These are phyloP conservation scores for Poicephalus meyeri DNA, from an alignment of 2,113 vertebrate genomes.

Conservation along the genomic window DNA sequence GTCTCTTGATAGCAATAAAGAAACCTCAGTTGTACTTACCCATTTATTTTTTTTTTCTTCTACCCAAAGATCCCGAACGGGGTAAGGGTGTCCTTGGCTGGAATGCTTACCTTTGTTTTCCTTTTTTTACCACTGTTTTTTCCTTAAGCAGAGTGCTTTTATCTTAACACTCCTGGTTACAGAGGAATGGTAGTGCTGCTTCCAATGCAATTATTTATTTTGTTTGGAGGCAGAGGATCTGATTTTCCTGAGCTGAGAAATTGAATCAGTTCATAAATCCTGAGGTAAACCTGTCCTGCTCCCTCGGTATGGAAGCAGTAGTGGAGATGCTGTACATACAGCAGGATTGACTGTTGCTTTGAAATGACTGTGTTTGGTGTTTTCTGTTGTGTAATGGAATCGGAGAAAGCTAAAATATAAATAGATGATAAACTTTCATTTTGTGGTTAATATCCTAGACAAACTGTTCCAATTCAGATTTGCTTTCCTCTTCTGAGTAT, in stretches of 20 bases:
- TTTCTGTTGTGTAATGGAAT: background rate
- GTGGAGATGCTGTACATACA: background rate
- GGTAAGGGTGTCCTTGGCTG: background rate
- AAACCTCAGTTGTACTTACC: slow-evolving; percentile 16
- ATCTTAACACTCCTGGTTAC: background rate
- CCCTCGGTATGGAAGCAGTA: background rate
- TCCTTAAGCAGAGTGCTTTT: background rate
- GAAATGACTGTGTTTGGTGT: fast-evolving
- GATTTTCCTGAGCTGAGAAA: slow-evolving; percentile 14
- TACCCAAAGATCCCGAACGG: background rate
- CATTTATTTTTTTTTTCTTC: background rate
- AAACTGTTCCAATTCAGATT: background rate
- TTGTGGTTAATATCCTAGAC: background rate
- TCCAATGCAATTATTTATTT: slow-evolving; percentile 21
- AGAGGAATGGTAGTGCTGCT: background rate
- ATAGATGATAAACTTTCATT: background rate
- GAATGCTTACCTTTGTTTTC: background rate
- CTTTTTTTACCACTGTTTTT: fast-evolving
- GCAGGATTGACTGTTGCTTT: background rate
- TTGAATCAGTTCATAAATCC: background rate
- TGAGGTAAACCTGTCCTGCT: background rate
- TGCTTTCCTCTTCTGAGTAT: background rate
- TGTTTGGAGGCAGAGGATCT: slow-evolving; percentile 1
- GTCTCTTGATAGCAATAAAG: slow-evolving; percentile 56
- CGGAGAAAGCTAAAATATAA: background rate